Evolutionary conservation across 2,797 vertebrate species (phyloP), one percentile per base, ranked within the genome.

Genomic region (Odontamblyopus rebecca): DNA sequence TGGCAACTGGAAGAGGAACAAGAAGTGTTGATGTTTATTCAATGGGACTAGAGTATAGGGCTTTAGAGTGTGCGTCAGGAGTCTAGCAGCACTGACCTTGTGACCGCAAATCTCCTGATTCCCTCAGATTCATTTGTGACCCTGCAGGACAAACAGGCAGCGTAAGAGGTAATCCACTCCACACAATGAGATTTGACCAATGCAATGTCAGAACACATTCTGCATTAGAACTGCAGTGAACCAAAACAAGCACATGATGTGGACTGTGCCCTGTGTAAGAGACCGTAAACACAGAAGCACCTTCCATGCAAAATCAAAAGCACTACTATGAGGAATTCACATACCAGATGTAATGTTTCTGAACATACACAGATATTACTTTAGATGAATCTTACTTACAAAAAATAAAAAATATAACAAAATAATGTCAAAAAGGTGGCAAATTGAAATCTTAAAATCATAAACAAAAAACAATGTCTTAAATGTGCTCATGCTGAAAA

Each of bases 91-190:
- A 81, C 95, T 91, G 78, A 97, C 97, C 97, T 95, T 98, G 97
- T 94, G 96, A 97, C 90, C 97, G 96, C 93, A 98, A 96, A 93
- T 98, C 97, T 94, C 96, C 96, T 88, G 96, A 97, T 94, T 98
- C 97, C 94, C 97, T 96, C 96, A 98, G 96, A 94, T 98, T 98
- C 95, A 96, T 98, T 95, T 98, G 97, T 69, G 97, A 97, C 95
- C 96, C 96, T 97, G 89, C 56, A 67, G 81, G 67, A 87, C 75
- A 91, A 82, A 89, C 70, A 61, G 32, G 48, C 18, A 65, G 72
- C 50, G 61, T 84, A 26, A 87, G 72, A 75, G 29, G 18, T 69
- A 50, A 67, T 73, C 70, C 72, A 67, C 15, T 5, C 2, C 16
- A 67, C 2, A 70, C 75, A 65, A 50, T 2, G 0, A 65, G 63